Evolutionary conservation across 2,888 invertebrate genomes (phyloP), one percentile per base, ranked within the genome.

Genomic region (Sinodicranocentrus sp.): DNA sequence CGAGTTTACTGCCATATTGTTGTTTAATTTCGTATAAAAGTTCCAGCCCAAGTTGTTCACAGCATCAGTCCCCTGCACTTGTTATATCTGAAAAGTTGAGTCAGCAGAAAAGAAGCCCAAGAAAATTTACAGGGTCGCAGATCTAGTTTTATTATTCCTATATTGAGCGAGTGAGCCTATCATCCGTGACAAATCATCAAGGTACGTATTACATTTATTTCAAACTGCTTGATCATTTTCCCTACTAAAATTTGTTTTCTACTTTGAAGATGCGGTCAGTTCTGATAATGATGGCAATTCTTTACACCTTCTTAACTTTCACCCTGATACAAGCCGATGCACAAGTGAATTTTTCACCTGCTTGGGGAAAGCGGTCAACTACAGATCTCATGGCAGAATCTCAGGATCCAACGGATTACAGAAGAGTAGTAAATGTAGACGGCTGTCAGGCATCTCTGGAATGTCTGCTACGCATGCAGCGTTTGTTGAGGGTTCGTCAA

Each of bases 291-390:
- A 63, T 75, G 21, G 82, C 71, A 2, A 33, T 87, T 5, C 54
- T 87, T 1, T 75, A 86, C 33, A 80, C 84, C 13, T 73, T 82
- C 23, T 73, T 84, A 21, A 59, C 86, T 1, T 77, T 86, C 25
- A 80, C 84, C 3, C 63, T 82, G 43, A 71, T 85, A 21, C 59
- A 78, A 17, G 86, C 84, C 0, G 82, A 86, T 19, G 92, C 91
- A 0, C 93, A 93, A 89, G 89, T 93, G 44, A 93, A 93, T 2
- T 93, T 93, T 89, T 92, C 93, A 0, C 92, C 93, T 0, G 92
- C 91, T 72, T 93, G 93, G 93, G 93, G 92, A 1, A 90, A 92
- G 15, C 90, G 88, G n/a, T 72, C 84, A 33, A 13, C 75, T 2
- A 1, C 76, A 0, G 71, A 70, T n/a, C 33, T 75, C 10, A 21